A percentile compares a stretch with the other conserved stretches of the same genome.
These are phyloP conservation scores for Saxicola maurus DNA, from an alignment of 2,797 vertebrate genomes.

Conservation along the genomic window DNA sequence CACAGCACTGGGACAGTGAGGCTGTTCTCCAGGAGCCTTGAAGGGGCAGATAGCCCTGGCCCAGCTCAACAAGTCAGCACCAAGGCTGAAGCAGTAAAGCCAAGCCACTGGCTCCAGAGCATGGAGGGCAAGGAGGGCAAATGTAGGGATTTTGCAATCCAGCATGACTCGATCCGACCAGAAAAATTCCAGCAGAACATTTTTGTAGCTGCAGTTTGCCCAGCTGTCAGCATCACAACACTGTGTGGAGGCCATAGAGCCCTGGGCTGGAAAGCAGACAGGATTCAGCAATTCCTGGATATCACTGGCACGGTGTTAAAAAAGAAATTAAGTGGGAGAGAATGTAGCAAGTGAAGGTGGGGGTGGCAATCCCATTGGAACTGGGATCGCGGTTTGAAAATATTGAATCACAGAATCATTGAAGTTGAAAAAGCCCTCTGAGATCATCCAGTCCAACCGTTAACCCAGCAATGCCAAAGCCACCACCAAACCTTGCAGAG, in stretches of 20 bases:
- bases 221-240: background rate
- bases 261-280: fast-evolving
- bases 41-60: background rate
- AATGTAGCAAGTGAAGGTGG: background rate
- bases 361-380: background rate
- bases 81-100: background rate
- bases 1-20: fast-evolving
- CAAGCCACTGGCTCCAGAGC: background rate
- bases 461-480: background rate
- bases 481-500: too few species aligned
- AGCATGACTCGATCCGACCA: background rate
- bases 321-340: background rate
- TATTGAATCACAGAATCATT: background rate
- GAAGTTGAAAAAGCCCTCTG: background rate
- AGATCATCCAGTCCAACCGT: background rate
- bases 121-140: background rate
- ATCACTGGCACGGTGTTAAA: fast-evolving
- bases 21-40: background rate
- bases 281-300: background rate
- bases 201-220: background rate
- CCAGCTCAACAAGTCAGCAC: fast-evolving
- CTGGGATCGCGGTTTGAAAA: background rate
- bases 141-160: background rate
- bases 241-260: fast-evolving
- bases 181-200: background rate